Evolutionary conservation across 2,888 invertebrate species (phyloP), one percentile per base, ranked within the genome.

Genomic region (Drosophila mettleri): DNA sequence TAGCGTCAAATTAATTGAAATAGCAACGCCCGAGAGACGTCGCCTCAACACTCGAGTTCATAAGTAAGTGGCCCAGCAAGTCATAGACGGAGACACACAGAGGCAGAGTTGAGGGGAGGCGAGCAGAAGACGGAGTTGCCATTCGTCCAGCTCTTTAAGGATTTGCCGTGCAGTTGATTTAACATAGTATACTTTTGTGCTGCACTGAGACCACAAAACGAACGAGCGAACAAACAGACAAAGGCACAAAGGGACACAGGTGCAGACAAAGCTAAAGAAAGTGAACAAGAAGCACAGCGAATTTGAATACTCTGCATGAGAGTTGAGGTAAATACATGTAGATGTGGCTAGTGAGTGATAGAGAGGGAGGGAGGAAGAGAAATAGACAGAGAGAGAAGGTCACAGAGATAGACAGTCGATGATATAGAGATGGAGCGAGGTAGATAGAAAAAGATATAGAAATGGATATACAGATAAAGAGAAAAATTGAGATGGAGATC

Each of bases 1-100:
- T 41, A 34, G 53, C 72, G 61, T 71, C 52, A 76, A 76, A 76
- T 73, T 76, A 77, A 76, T 77, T 76, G 76, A 76, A 76, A 74
- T 69, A 65, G 54, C 62, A 58, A 69, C 63, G 69, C 66, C 43
- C 62, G 48, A 73, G 78, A 69, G 74, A 63, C 73, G 59, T 62
- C 34, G 65, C 77, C 51, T 31, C 65, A 55, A 59, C 59, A 59
- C 70, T 70, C 55, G 57, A 70, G 71, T 29, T 68, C 31, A 34
- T 57, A 75, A 59, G 67, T 76, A 74, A 74, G 74, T 74, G 74
- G 74, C 74, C 73, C 67, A 59, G 67, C 66, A 59, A 59, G 67
- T 39, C 48, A 16, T 31, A 46, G 24, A 29, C 16, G 36, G 29
- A 58, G 38, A 14, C 43, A 20, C 12, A 2, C 10, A 38, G 29